Percentiles rank a stretch among this genome's conserved stretches.
Conservation (phyloP, 2,888 invertebrate species). For the Drosophila hamatofila region DNA sequence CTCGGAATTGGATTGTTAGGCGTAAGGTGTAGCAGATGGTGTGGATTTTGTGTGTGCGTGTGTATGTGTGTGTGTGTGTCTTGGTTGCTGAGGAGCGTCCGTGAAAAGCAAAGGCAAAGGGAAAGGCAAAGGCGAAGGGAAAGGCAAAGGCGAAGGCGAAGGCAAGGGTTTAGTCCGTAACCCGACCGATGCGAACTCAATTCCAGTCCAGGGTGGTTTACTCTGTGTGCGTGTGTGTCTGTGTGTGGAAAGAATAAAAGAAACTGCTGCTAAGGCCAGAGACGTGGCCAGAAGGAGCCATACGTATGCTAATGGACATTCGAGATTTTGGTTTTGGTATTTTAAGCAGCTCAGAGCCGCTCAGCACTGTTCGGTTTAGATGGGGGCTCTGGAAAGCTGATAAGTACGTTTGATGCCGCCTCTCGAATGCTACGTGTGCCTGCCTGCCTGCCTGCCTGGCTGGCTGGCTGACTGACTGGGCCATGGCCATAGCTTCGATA, state of each 20-base stretch:
- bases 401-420: slow-evolving; percentile 80
- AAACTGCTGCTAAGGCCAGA: slow-evolving; percentile 52
- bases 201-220: slow-evolving; percentile 51
- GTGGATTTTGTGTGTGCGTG: slow-evolving; percentile 52
- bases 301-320: slow-evolving; percentile 82
- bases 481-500: slow-evolving; percentile 48
- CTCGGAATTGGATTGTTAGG: slow-evolving; percentile 79
- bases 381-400: slow-evolving; percentile 63
- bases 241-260: slow-evolving; percentile 48
- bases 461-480: slow-evolving; percentile 41
- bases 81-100: slow-evolving; percentile 26
- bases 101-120: slow-evolving; percentile 7
- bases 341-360: slow-evolving; percentile 70
- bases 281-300: slow-evolving; percentile 50
- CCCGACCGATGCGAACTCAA: slow-evolving; percentile 44
- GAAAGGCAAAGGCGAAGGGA: slow-evolving; percentile 4
- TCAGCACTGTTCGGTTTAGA: slow-evolving; percentile 48
- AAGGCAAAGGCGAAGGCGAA: not conserved
- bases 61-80: slow-evolving; percentile 18
- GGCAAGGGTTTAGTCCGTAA: slow-evolving; percentile 25
- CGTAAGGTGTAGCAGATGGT: slow-evolving; percentile 81
- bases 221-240: slow-evolving; percentile 29
- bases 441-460: slow-evolving; percentile 8
- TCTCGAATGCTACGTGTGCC: slow-evolving; percentile 71
- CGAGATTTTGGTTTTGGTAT: slow-evolving; percentile 82